Evolutionary conservation across 2,888 invertebrate species (phyloP).

Genomic region (Napeogenes sylphis): DNA sequence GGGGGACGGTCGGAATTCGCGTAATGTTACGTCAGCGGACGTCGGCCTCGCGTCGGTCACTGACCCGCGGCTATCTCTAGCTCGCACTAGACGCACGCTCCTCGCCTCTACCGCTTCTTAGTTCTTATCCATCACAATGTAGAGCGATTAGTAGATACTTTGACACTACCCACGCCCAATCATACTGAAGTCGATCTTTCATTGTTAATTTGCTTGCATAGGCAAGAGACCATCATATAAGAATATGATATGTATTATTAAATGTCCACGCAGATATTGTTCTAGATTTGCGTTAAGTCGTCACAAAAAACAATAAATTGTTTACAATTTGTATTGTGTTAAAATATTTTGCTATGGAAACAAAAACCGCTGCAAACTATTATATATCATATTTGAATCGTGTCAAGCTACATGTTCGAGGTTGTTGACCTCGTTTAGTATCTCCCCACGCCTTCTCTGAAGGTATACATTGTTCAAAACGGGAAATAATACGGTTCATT

Average conservation of each 20-base stretch:
- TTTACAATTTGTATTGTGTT: too few species aligned
- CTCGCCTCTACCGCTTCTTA: too few species aligned
- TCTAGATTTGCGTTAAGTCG: too few species aligned
- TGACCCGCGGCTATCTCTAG: conserved; percentile 74
- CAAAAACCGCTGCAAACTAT: conserved; percentile 18
- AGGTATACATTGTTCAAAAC: conserved; percentile 65
- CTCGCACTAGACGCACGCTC: conserved; percentile 55
- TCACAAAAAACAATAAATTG: too few species aligned
- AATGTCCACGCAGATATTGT: too few species aligned
- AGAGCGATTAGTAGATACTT: conserved; percentile 24
- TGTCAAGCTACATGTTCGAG: conserved; percentile 55
- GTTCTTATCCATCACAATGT: conserved; percentile 26
- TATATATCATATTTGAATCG: conserved; percentile 39
- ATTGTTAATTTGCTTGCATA: background rate
- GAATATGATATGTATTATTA: too few species aligned
- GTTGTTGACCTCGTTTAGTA: conserved; percentile 66
- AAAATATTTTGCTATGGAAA: conserved; percentile 9
- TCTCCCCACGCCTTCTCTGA: conserved; percentile 53
- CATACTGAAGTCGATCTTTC: background rate
- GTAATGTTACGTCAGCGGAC: conserved; percentile 77
- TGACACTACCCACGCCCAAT: background rate
- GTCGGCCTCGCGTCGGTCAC: conserved; percentile 72
- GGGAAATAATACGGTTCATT: conserved; percentile 74
- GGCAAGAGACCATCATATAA: too few species aligned
- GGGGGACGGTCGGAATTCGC: conserved; percentile 65